Base-by-base conservation (phyloP, 2,888 invertebrate genomes). In the Oconnorella tubifera region DNA sequence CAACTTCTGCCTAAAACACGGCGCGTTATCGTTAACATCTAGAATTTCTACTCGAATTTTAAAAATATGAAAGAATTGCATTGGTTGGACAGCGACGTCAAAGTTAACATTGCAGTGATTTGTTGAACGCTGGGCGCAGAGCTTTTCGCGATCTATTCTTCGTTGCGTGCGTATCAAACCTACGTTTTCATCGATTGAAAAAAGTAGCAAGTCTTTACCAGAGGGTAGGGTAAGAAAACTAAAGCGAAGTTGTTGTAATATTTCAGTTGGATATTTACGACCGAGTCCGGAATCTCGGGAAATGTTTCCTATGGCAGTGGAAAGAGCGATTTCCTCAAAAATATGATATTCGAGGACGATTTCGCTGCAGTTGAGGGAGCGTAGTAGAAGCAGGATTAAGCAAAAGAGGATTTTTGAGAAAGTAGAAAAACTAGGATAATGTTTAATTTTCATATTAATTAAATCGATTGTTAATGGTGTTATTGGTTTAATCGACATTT, bases 11-110 rank as follows among this genome's bases (percentile, higher is more conserved):
- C 57, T 64, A 49, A 72, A 72, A n/a, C 31, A 31, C 6, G 72
- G 72, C 19, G 56, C 63, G 57, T 72, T 69, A 64, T 72, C 72
- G 56, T 72, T 72, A 19, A 65, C 50, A 57, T 72, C 72, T 2
- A 63, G 31, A 6, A 72, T 68, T 53, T 70, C 67, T 6, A 71
- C 59, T 32, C 59, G 59, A 25, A 70, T 68, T 48, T 67, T 66
- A n/a, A 69, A 50, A 50, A 72, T 67, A 53, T 63, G 55, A 51
- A 51, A 51, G 53, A 23, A 51, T 6, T 51, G 10, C 6, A 51
- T 51, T 23, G 53, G 53, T 27, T 51, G 53, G 14, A 51, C 53
- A 25, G 25, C 53, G 23, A 51, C 53, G 25, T 51, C 53, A 25
- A 51, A 51, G 23, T 27, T 6, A 10, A 51, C 53, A 4, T 51